These are phyloP conservation scores for Chelonus formosanus DNA, from an alignment of 2,888 invertebrate genomes.

Conservation along the genomic window DNA sequence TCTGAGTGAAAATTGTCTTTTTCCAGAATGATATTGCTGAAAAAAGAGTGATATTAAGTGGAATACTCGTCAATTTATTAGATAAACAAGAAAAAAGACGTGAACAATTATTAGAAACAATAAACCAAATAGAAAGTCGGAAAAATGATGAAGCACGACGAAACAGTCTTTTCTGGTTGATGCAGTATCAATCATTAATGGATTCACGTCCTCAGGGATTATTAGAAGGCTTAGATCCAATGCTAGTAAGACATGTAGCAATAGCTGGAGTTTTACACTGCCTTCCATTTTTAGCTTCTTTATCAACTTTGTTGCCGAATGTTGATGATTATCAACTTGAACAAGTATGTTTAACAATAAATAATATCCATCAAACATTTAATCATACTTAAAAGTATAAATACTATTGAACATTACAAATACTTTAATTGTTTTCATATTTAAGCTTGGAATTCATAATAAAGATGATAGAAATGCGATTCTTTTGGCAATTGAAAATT, in stretches of 20 bases:
- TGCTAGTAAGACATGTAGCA: constrained; percentile 74
- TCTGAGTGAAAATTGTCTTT: constrained; percentile 3
- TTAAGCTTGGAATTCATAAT: constrained; percentile 58
- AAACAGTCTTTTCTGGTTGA: constrained; percentile 72
- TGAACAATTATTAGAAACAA: constrained; percentile 73
- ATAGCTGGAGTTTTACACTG: constrained; percentile 80
- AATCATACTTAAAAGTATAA: too few species aligned
- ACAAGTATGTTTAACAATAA: constrained; percentile 8
- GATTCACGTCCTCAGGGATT: constrained; percentile 78
- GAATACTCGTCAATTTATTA: constrained; percentile 74
- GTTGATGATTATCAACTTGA: constrained; percentile 70
- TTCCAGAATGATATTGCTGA: constrained; percentile 73
- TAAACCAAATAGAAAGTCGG: constrained; percentile 76
- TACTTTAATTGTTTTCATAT: constrained; percentile 11
- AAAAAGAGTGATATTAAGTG: constrained; percentile 74
- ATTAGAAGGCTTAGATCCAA: constrained; percentile 73
- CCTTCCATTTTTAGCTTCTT: constrained; percentile 75
- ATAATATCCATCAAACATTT: too few species aligned
- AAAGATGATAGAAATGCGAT: constrained; percentile 70
- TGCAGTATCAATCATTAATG: constrained; percentile 84
- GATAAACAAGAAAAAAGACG: constrained; percentile 75
- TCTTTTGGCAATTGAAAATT: constrained; percentile 72
- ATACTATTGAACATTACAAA: neutral
- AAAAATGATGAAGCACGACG: constrained; percentile 50
- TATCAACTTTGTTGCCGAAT: constrained; percentile 64